phyloP scores from a whole-genome alignment of 2,888 invertebrate genomes.

The Diarsia rubi region DNA sequence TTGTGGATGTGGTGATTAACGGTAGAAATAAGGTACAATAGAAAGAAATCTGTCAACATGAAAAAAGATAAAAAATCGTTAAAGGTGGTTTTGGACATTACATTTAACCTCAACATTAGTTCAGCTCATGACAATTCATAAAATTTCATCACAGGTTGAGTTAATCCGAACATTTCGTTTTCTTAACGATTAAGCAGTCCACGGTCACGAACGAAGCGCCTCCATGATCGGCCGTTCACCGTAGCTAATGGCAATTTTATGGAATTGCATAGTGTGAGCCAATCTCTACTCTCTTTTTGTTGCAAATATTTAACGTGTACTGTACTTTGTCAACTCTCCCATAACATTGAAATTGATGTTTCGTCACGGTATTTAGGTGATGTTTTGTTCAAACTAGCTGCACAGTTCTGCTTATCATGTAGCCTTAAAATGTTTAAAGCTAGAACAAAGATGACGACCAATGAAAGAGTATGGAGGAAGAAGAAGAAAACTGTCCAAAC shows the following conservation, averaged over 20 bases:
- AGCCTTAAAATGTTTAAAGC: background rate
- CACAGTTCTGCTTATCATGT: background rate
- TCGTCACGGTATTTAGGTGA: conserved; percentile 24
- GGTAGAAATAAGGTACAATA: conserved; percentile 16
- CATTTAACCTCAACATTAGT: conserved; percentile 43
- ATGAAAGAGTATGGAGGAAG: background rate
- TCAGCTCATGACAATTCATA: conserved; percentile 44
- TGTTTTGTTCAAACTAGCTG: conserved; percentile 1
- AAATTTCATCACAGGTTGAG: conserved; percentile 41
- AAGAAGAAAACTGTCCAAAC: background rate
- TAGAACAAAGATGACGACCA: background rate
- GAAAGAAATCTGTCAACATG: conserved; percentile 20
- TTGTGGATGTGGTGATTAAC: background rate
- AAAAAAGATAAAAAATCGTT: conserved; percentile 9
- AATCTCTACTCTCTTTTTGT: conserved; percentile 63
- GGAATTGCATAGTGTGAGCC: conserved; percentile 74
- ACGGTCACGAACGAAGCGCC: conserved; percentile 77
- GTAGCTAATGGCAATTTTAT: conserved; percentile 78
- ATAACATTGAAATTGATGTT: conserved; percentile 42
- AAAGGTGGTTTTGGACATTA: conserved; percentile 12
- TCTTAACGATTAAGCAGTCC: conserved; percentile 67
- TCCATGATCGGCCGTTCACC: conserved; percentile 81
- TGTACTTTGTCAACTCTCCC: conserved; percentile 58
- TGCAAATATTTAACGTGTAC: conserved; percentile 53
- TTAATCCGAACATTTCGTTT: conserved; percentile 51